Evolutionary conservation across 2,797 vertebrate genomes (phyloP), one percentile per base, ranked within the genome.

Genomic region (Enteromius viviparus): DNA sequence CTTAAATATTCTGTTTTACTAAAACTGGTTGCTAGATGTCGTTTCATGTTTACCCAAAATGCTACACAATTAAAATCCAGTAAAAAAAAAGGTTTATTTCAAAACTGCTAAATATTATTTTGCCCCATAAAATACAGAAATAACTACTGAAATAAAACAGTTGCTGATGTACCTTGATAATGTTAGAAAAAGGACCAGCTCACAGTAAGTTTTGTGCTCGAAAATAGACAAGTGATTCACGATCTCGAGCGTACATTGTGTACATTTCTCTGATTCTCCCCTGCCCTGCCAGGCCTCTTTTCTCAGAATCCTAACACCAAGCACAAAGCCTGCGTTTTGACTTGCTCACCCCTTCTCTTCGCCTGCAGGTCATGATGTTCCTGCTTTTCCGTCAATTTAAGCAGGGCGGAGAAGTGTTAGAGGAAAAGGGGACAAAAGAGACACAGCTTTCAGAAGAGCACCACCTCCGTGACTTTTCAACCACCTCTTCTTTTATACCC

Each of bases 331-430:
- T 75, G 66, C 69, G 78, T 72, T 83, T 81, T 49, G 58, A 79
- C 64, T 53, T 65, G 12, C 40, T 77, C 49, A 60, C 65, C 71
- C 66, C 85, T 26, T 68, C 37, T 70, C 65, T 62, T 26, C 34
- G 34, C 49, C 71, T 65, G 70, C 65, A 80, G 85, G 78, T 84
- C 85, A 81, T 60, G 76, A 78, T 78, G 83, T 83, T 88, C 79
- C 45, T 15, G 12, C 62, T 82, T 78, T 32, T 34, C 71, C 42
- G 26, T 71, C 17, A 76, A 84, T 85, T 87, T 80, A 85, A 76
- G 55, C 40, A 76, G 45, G 55, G 23, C 2, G 37, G 72, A 53
- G 21, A 81, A 37, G 64, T 53, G 32, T 19, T n/a, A 74, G 49
- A n/a, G 64, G 8, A 53, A 82, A 75, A 69, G 58, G 17, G 64